Evolutionary conservation across 2,888 invertebrate species (phyloP), one percentile per base, ranked within the genome.

Genomic region (Drosophila melanosoma): DNA sequence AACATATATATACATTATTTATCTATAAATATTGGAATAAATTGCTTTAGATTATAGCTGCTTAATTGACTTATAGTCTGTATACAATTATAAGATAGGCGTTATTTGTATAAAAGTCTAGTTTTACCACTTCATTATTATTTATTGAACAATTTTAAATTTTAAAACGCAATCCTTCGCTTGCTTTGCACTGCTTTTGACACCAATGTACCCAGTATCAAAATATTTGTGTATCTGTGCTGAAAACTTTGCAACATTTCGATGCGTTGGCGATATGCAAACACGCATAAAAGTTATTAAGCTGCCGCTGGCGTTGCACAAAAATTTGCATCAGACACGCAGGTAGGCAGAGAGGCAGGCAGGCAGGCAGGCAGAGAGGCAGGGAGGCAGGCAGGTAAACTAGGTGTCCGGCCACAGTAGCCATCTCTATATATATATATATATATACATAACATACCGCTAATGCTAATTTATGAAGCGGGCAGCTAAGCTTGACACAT

Each of bases 201-300:
- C 20, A 33, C 73, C 58, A 64, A 38, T 53, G 64, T 60, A 38
- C 59, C 36, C 8, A 10, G 2, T 15, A 4, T 7, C 2, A 45
- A 45, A 29, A 29, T 11, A 32, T 51, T 29, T 54, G 36, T 38
- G 54, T 57, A 58, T 58, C 38, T 59, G 45, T 40, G 33, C 26
- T 32, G 23, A 33, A 70, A 67, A 79, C 63, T 69, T 88, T 64
- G 57, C 87, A 70, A 67, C 87, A 76, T 69, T 69, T 67, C 76
- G 69, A 69, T 81, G 84, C 78, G 72, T 64, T 74, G 79, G 71
- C 82, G 79, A 83, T 90, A 86, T 90, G 88, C 90, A 90, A 89
- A 90, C 82, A 90, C 76, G 88, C 89, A 83, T 89, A 87, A 84
- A 87, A 89, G 87, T 87, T 90, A 89, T 87, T 87, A 89, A 81